Evolutionary conservation across 2,888 invertebrate genomes (phyloP).

Genomic region (Drosophila falleni): DNA sequence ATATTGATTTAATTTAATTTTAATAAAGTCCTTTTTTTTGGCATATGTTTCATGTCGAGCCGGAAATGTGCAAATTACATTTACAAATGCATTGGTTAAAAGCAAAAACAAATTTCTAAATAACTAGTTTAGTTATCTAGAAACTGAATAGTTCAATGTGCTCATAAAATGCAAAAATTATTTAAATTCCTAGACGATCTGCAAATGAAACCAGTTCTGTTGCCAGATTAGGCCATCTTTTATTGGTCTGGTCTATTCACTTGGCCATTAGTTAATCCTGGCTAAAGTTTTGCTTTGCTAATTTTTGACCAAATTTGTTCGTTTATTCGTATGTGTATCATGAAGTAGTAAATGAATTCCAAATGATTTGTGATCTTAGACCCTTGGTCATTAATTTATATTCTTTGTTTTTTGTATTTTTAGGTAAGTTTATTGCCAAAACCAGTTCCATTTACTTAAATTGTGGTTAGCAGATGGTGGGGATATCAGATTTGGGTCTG

Average conservation of each 20-base stretch:
- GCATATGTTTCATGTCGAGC: not conserved
- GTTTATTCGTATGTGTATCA: not conserved
- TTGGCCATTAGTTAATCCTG: slow-evolving; percentile 12
- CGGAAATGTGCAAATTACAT: slow-evolving; percentile 32
- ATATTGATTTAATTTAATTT: not conserved
- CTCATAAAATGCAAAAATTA: slow-evolving; percentile 16
- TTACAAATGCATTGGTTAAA: not conserved
- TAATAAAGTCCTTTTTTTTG: not conserved
- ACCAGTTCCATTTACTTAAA: slow-evolving; percentile 45
- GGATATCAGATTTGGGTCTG: slow-evolving; percentile 42
- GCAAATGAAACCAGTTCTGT: slow-evolving; percentile 21
- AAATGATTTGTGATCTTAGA: slow-evolving; percentile 18
- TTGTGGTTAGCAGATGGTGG: not conserved
- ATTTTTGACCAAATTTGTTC: slow-evolving; percentile 2
- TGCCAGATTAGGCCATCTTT: not conserved
- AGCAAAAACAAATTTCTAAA: not conserved
- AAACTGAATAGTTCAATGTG: slow-evolving; percentile 37
- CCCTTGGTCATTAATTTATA: slow-evolving; percentile 28
- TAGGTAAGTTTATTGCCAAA: slow-evolving; percentile 22
- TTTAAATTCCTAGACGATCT: slow-evolving; percentile 6
- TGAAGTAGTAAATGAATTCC: not conserved
- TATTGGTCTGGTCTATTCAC: not conserved
- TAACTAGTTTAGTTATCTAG: slow-evolving; percentile 21
- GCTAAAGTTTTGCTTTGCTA: slow-evolving; percentile 5
- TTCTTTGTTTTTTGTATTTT: slow-evolving; percentile 12